Percentiles rank a stretch among this genome's conserved stretches.
phyloP scores from a whole-genome alignment of 2,888 invertebrate genomes.

The Lasius platythorax region DNA sequence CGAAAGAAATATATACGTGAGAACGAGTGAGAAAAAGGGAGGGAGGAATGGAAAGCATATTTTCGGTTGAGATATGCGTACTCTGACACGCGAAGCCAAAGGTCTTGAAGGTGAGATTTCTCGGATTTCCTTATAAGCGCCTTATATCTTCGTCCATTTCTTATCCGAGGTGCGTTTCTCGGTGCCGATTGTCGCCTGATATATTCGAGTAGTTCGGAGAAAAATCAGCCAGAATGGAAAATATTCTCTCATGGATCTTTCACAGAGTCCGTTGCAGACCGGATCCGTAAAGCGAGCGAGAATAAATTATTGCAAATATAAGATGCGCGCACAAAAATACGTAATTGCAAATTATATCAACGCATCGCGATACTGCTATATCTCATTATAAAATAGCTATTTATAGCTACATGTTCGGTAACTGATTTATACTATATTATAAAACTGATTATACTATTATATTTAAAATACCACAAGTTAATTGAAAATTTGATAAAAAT shows the following conservation, averaged over 20 bases:
- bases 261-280: neutral
- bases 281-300: neutral
- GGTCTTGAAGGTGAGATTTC: conserved; percentile 57
- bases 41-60: conserved; percentile 31
- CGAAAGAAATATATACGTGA: conserved; percentile 33
- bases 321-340: neutral
- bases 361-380: neutral
- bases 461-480: neutral
- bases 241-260: neutral
- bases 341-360: neutral
- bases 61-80: conserved; percentile 61
- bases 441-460: too few relatives aligned
- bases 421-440: neutral
- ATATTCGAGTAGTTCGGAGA: conserved; percentile 21
- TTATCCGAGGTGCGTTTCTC: conserved; percentile 3
- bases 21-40: neutral
- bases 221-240: neutral
- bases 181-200: conserved; percentile 36
- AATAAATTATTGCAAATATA: neutral
- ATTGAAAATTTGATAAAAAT: neutral
- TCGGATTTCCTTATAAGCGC: conserved; percentile 68
- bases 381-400: neutral
- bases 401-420: neutral
- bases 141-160: conserved; percentile 65
- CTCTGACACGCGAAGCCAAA: conserved; percentile 58